Conservation (phyloP, 2,797 vertebrate species). For the Neosalanx taihuensis region DNA sequence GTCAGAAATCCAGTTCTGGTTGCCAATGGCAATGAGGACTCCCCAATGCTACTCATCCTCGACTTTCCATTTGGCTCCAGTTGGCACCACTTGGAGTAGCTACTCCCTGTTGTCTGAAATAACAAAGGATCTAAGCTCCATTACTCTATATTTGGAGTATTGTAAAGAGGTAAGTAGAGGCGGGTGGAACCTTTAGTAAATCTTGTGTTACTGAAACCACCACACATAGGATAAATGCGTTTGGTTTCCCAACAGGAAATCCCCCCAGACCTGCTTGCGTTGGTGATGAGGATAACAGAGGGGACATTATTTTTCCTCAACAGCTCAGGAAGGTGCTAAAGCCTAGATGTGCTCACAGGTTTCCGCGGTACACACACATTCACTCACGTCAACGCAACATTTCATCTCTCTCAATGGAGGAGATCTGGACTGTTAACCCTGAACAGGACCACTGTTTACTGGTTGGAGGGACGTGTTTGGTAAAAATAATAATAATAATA, state of each 20-base stretch:
- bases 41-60: conserved; percentile 39
- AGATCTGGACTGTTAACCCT: conserved; percentile 24
- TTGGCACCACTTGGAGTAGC: conserved; percentile 56
- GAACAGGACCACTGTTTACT: conserved; percentile 21
- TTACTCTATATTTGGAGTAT: conserved; percentile 70
- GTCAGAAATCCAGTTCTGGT: conserved; percentile 27
- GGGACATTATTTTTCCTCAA: conserved; percentile 87
- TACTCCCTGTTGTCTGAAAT: conserved; percentile 70
- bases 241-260: conserved; percentile 94
- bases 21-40: conserved; percentile 48
- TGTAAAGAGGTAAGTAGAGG: conserved; percentile 69
- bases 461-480: no score
- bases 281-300: conserved; percentile 97
- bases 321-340: conserved; percentile 90
- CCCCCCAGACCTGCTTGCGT: conserved; percentile 88
- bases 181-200: conserved; percentile 77
- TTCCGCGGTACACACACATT: conserved; percentile 49
- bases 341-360: conserved; percentile 77
- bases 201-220: conserved; percentile 76
- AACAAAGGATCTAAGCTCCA: conserved; percentile 74
- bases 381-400: conserved; percentile 61
- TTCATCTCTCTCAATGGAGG: conserved; percentile 49
- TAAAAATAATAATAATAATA: no score
- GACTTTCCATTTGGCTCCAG: conserved; percentile 38
- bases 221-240: conserved; percentile 91